phyloP scores from a whole-genome alignment of 2,888 invertebrate genomes.

The Acheta domesticus region DNA sequence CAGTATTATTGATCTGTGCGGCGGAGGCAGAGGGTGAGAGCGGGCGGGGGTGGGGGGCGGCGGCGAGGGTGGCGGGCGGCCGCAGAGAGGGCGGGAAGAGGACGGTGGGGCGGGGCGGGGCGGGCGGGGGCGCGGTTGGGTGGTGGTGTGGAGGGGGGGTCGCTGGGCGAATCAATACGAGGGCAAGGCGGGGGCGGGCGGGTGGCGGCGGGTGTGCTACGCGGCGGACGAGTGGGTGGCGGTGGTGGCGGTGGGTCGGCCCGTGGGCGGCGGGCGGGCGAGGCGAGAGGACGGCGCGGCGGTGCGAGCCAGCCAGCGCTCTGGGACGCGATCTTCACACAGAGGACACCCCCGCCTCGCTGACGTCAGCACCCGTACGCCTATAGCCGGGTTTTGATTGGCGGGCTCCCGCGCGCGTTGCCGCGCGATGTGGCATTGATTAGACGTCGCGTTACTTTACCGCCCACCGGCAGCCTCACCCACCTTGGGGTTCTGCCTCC shows the following conservation, averaged over 20 bases:
- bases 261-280: slow-evolving; percentile 27
- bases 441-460: too few relatives aligned
- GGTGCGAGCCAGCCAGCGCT: neutral
- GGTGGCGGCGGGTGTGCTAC: slow-evolving; percentile 25
- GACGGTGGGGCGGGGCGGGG: slow-evolving; percentile 20
- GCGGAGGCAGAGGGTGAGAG: slow-evolving; percentile 32
- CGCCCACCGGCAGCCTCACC: too few relatives aligned
- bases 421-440: too few relatives aligned
- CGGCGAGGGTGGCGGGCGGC: slow-evolving; percentile 24
- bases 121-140: slow-evolving; percentile 24
- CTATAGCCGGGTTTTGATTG: neutral
- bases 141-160: slow-evolving; percentile 26
- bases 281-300: neutral
- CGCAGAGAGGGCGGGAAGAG: slow-evolving; percentile 25
- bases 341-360: neutral
- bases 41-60: slow-evolving; percentile 27
- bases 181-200: slow-evolving; percentile 28
- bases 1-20: slow-evolving; percentile 38
- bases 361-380: slow-evolving; percentile 10
- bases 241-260: slow-evolving; percentile 18
- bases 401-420: neutral
- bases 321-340: neutral
- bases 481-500: too few relatives aligned
- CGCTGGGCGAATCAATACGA: slow-evolving; percentile 35
- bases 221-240: slow-evolving; percentile 31